Evolutionary conservation across 2,888 invertebrate species (phyloP).

Genomic region (Eulithis testata): DNA sequence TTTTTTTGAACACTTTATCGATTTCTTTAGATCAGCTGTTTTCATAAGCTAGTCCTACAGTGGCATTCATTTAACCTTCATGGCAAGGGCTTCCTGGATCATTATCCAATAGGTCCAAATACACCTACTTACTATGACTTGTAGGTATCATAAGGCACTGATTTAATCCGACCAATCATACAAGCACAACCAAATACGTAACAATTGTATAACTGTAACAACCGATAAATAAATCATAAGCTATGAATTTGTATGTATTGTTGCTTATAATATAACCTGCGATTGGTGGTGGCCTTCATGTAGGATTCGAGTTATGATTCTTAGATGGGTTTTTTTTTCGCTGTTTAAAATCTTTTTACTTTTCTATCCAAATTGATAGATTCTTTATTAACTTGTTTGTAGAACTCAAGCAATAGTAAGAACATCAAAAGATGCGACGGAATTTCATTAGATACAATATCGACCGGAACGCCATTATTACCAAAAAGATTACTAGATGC

Average conservation of each 20-base stretch:
- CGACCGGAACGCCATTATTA: conserved; percentile 60
- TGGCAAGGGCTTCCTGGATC: neutral
- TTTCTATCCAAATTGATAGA: too few species aligned
- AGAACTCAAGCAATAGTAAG: neutral
- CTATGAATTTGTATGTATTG: conserved; percentile 36
- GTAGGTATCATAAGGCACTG: neutral
- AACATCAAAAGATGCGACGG: conserved; percentile 34
- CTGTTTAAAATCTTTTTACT: neutral
- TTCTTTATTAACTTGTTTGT: too few species aligned
- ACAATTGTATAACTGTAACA: conserved; percentile 47
- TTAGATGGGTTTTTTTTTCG: conserved; percentile 4
- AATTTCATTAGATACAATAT: conserved; percentile 34
- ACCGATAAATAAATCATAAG: conserved; percentile 28
- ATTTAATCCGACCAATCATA: conserved; percentile 28
- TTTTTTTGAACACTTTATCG: too few species aligned
- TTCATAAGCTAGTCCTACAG: too few species aligned
- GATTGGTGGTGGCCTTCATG: conserved; percentile 23
- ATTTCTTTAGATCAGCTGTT: too few species aligned
- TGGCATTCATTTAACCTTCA: neutral
- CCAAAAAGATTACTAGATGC: conserved; percentile 55
- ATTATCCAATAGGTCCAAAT: neutral
- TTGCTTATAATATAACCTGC: conserved; percentile 29
- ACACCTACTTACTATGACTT: neutral
- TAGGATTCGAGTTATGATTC: conserved; percentile 7
- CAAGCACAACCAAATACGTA: conserved; percentile 38